Evolutionary conservation across 1,140 invertebrate species (phyloP), one percentile per base, ranked within the genome.

Genomic region (Reticulitermes speratus): DNA sequence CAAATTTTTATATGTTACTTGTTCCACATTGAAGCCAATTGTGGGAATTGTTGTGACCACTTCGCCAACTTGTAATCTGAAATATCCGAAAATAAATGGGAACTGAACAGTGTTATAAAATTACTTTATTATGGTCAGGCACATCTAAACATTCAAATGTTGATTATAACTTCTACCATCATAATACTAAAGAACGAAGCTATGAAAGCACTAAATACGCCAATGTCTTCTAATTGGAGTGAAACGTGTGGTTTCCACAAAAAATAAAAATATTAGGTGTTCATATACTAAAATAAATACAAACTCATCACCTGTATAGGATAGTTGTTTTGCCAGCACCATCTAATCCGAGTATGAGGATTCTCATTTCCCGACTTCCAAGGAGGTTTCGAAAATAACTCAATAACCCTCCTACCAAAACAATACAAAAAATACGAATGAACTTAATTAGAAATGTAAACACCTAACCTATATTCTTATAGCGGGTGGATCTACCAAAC

Each of bases 41-140:
- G 98, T 99, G 86, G 98, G 98, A 92, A 99, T 99, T 44, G 99
- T 99, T n/a, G 98, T 99, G 3, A 99, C 98, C 83, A 99, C 98
- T 94, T 99, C 98, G 38, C 99, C 99, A 87, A 99, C 99, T 94
- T 99, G 98, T 89, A 99, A 93, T 92, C 95, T 93, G 87, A 83
- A 88, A 88, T 87, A 75, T 65, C 25, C 52, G 84, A 87, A n/a
- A 84, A 85, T 14, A 85, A 6, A 9, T 65, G 0, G 19, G 25
- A 30, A 30, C n/a, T 30, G 9, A n/a, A 11, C 9, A 75, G 19
- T 83, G 32, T 44, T 25, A 44, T 19, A 83, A 8, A 83, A 45
- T 83, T 55, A 55, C 5, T 19, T 55, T 21, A 16, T 19, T 55
- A 55, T 5, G 19, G 52, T 55, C 19, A 38, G 38, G 38, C 5